These are phyloP conservation scores for Pelagia noctiluca DNA, from an alignment of 30 jellyfish, hydroid and myxozoan genomes.

Conservation along the genomic window DNA sequence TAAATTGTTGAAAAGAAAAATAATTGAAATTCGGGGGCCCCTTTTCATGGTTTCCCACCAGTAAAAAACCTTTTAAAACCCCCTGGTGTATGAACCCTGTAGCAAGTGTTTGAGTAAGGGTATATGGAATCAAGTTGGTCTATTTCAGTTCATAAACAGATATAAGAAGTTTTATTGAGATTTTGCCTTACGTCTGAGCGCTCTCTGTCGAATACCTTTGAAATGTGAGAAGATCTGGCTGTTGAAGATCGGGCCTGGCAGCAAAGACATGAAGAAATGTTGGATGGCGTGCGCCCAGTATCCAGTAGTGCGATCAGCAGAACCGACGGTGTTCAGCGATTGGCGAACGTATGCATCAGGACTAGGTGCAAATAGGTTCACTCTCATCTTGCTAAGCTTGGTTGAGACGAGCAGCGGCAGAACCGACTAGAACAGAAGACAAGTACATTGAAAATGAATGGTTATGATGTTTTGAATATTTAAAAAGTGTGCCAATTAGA, in stretches of 20 bases:
- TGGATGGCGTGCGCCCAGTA: constrained; percentile 56
- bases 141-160: too few relatives aligned
- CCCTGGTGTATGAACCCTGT: too few relatives aligned
- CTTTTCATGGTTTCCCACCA: too few relatives aligned
- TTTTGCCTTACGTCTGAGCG: too few relatives aligned
- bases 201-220: too few relatives aligned
- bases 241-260: not conserved
- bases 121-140: too few relatives aligned
- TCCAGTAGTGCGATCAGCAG: constrained; percentile 63
- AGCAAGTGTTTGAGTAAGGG: too few relatives aligned
- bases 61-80: too few relatives aligned
- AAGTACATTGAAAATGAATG: not conserved
- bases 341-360: constrained; percentile 72
- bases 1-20: too few relatives aligned
- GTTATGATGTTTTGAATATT: not conserved
- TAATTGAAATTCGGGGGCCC: too few relatives aligned
- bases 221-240: too few relatives aligned
- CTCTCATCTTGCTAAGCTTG: constrained; percentile 69
- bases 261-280: not conserved
- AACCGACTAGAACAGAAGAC: constrained; percentile 51
- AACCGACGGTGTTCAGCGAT: constrained; percentile 80
- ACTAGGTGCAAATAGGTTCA: constrained; percentile 59
- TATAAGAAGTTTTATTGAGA: too few relatives aligned
- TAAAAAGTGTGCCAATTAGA: not conserved
- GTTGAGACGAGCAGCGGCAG: constrained; percentile 86